Conservation (phyloP, 2,113 vertebrate genomes). For the Raja brachyura region DNA sequence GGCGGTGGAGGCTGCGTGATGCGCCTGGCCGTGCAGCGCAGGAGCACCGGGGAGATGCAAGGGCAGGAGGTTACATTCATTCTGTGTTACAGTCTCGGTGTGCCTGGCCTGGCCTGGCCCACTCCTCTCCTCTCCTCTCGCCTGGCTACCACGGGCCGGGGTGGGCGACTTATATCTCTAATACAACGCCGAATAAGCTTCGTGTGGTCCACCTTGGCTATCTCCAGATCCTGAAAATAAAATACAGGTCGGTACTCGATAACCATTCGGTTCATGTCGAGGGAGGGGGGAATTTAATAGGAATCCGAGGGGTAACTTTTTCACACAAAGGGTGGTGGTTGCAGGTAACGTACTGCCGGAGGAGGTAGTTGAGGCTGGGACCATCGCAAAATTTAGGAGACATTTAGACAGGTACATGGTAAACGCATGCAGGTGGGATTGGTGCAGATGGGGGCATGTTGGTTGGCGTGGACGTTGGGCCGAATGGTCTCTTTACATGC, state of each 20-base stretch:
- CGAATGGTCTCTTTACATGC: too few species aligned
- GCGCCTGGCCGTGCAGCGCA: not conserved
- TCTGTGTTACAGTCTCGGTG: not conserved
- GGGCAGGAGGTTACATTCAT: not conserved
- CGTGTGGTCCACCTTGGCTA: constrained; percentile 51
- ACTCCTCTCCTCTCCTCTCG: not conserved
- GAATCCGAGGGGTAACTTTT: too few species aligned
- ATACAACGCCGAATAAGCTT: constrained; percentile 56
- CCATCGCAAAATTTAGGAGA: too few species aligned
- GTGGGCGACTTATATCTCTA: constrained; percentile 44
- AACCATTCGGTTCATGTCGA: too few species aligned
- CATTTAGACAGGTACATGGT: too few species aligned
- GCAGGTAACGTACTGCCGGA: too few species aligned
- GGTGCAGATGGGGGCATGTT: too few species aligned
- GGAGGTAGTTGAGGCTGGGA: too few species aligned
- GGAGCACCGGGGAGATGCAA: not conserved
- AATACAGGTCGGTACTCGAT: not conserved
- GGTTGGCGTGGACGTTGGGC: too few species aligned
- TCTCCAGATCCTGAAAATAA: constrained; percentile 57
- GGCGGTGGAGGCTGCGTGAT: not conserved
- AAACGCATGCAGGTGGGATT: too few species aligned
- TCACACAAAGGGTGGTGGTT: too few species aligned
- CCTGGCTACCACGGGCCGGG: not conserved
- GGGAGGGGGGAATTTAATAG: too few species aligned
- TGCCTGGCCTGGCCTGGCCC: not conserved